Conservation (phyloP, 2,888 invertebrate genomes). For the Eurytoma adleriae region DNA sequence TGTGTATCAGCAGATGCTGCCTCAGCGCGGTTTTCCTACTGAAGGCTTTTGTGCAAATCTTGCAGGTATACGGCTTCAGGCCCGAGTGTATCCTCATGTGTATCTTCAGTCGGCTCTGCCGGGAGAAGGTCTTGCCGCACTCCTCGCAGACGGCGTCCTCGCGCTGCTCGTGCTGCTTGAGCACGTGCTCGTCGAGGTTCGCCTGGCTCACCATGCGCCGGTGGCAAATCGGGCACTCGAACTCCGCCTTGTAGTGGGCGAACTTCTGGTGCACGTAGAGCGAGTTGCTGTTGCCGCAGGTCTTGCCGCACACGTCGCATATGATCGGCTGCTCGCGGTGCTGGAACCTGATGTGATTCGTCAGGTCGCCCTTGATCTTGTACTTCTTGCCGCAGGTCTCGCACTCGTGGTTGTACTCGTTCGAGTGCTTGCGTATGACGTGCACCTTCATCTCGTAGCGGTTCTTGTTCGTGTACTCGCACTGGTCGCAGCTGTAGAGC, state of each 20-base stretch:
- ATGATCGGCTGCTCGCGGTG: conserved; percentile 62
- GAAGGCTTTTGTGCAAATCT: conserved; percentile 70
- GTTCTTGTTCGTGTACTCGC: conserved; percentile 68
- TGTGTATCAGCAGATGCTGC: conserved; percentile 72
- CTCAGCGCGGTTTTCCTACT: conserved; percentile 69
- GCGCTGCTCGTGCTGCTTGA: conserved; percentile 71
- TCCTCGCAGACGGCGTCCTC: conserved; percentile 74
- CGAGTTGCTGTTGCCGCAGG: conserved; percentile 71
- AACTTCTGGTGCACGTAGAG: conserved; percentile 73
- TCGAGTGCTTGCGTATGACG: conserved; percentile 66
- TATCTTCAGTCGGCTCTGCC: conserved; percentile 70
- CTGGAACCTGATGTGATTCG: conserved; percentile 62
- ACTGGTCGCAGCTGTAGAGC: conserved; percentile 64
- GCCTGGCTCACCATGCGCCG: conserved; percentile 75
- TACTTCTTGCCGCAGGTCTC: conserved; percentile 66
- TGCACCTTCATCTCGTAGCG: conserved; percentile 69
- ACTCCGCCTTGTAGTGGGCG: conserved; percentile 73
- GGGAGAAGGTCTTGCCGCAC: conserved; percentile 72
- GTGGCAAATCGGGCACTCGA: conserved; percentile 72
- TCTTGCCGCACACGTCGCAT: conserved; percentile 70
- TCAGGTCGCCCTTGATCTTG: conserved; percentile 65
- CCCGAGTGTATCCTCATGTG: conserved; percentile 74
- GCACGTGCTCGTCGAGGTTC: conserved; percentile 74
- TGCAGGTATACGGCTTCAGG: conserved; percentile 70
- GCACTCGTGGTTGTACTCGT: conserved; percentile 64